Conservation (phyloP, 2,888 invertebrate genomes). For the Chrysolina haemoptera region DNA sequence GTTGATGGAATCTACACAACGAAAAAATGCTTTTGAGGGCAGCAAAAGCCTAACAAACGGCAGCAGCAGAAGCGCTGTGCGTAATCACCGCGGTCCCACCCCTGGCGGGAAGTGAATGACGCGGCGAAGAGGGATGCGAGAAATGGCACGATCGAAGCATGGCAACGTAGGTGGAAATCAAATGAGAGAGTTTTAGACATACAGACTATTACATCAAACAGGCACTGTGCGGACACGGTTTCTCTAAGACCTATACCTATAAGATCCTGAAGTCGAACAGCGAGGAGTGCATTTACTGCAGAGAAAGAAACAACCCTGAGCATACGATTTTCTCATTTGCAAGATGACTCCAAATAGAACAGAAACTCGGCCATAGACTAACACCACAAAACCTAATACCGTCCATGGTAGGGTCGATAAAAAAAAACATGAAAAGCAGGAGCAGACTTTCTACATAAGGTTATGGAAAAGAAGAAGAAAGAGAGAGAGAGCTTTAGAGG, state of each 20-base stretch:
- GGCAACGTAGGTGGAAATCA: slow-evolving; percentile 12
- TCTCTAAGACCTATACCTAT: background rate
- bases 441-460: too few species aligned
- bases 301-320: too few species aligned
- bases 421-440: too few species aligned
- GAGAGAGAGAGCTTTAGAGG: too few species aligned
- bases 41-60: slow-evolving; percentile 12
- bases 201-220: slow-evolving; percentile 11
- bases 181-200: background rate
- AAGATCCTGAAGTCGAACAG: background rate
- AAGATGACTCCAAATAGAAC: too few species aligned
- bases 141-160: background rate
- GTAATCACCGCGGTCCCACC: slow-evolving; percentile 27
- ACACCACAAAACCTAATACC: too few species aligned
- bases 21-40: slow-evolving; percentile 22
- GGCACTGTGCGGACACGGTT: slow-evolving; percentile 15
- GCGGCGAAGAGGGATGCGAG: background rate
- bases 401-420: too few species aligned
- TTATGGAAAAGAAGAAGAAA: too few species aligned
- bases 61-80: slow-evolving; percentile 19
- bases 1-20: background rate
- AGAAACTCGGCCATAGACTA: too few species aligned
- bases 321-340: too few species aligned
- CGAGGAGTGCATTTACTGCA: background rate
- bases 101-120: background rate